phyloP scores from a whole-genome alignment of 1,140 invertebrate genomes.

The Anoplolepis gracilipes region DNA sequence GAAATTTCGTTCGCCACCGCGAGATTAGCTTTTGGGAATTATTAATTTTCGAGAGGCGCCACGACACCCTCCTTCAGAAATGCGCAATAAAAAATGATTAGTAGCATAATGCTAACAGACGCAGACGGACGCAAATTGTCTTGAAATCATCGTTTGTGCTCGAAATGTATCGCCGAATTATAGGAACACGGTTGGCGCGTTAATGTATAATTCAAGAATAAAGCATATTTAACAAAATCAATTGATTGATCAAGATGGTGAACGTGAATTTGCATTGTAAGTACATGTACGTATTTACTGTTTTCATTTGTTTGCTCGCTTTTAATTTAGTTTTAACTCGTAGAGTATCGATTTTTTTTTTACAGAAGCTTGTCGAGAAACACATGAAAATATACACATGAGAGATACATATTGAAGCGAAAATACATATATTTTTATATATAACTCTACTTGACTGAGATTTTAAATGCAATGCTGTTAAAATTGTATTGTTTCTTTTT shows the following conservation, averaged over 20 bases:
- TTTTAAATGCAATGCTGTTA: not conserved
- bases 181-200: not conserved
- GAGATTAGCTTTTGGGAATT: conserved; percentile 50
- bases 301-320: not conserved
- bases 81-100: conserved; percentile 48
- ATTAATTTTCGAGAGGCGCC: conserved; percentile 37
- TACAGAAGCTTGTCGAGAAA: too few species aligned
- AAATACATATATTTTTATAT: not conserved
- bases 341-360: too few species aligned
- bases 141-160: not conserved
- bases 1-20: conserved; percentile 20
- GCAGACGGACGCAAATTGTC: conserved; percentile 15
- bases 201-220: not conserved
- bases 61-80: not conserved
- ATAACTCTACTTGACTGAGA: not conserved
- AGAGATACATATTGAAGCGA: too few species aligned
- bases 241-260: not conserved
- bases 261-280: not conserved
- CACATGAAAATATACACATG: too few species aligned
- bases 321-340: not conserved
- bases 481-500: not conserved
- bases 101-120: not conserved
- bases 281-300: not conserved
- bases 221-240: not conserved
- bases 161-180: not conserved